Evolutionary conservation across 2,113 vertebrate genomes (phyloP).

Genomic region (Entomyzon cyanotis): DNA sequence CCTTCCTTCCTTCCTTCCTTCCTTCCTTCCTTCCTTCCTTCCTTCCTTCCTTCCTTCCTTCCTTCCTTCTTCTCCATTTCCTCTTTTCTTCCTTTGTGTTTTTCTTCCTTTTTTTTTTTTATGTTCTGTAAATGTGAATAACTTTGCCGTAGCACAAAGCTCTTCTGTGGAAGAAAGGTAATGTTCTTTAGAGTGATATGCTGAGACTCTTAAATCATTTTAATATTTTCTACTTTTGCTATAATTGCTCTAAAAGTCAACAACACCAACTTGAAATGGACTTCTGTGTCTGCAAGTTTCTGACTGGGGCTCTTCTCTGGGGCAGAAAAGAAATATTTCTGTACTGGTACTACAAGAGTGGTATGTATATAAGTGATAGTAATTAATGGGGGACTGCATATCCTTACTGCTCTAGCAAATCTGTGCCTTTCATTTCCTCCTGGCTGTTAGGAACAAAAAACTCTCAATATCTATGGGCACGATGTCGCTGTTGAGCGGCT

Average conservation of each 20-base stretch:
- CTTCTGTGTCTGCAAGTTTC: neutral
- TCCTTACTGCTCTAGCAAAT: neutral
- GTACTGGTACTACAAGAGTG: neutral
- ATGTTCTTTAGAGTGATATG: neutral
- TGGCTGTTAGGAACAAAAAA: neutral
- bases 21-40: neutral
- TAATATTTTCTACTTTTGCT: neutral
- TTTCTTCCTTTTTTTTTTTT: too few relatives aligned
- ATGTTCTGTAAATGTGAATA: neutral
- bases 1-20: neutral
- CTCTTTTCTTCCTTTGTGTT: fast-evolving
- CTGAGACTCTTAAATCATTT: neutral
- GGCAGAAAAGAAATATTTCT: neutral
- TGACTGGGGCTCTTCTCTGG: neutral
- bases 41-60: neutral
- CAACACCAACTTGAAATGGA: neutral
- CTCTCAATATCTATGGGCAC: neutral
- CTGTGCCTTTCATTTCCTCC: neutral
- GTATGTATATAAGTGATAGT: neutral
- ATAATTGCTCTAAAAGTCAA: neutral
- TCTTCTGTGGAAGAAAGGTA: neutral
- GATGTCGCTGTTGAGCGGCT: too few relatives aligned
- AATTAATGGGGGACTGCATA: neutral
- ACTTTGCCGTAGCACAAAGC: neutral
- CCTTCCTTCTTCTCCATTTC: too few relatives aligned